These are phyloP conservation scores for Trissolcus japonicus DNA, from an alignment of 2,888 invertebrate genomes.

Conservation along the genomic window DNA sequence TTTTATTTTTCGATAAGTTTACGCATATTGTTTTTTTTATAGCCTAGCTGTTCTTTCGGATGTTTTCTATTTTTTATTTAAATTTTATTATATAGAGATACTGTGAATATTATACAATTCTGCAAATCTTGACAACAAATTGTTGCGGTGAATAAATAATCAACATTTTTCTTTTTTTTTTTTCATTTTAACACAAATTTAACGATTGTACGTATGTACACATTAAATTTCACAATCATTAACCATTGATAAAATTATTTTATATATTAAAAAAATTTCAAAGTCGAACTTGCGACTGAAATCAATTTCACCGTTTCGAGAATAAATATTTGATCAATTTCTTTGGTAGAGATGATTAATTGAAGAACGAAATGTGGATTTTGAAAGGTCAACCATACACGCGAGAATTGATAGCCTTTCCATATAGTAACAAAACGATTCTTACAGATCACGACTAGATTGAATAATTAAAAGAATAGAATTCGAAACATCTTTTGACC, in stretches of 20 bases:
- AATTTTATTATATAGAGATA: not conserved
- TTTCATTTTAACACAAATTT: slow-evolving; percentile 6
- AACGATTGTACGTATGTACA: slow-evolving; percentile 24
- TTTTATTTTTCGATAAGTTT: too few species aligned
- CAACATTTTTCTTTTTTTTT: slow-evolving; percentile 5
- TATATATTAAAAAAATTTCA: not conserved
- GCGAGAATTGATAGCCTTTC: not conserved
- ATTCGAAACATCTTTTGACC: not conserved
- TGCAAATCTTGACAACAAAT: too few species aligned
- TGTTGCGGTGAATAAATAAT: slow-evolving; percentile 8
- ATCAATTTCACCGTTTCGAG: not conserved
- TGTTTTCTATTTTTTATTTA: not conserved
- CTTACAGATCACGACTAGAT: slow-evolving; percentile 33
- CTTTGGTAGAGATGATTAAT: slow-evolving; percentile 38
- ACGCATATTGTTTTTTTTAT: too few species aligned
- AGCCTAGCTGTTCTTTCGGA: too few species aligned
- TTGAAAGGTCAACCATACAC: slow-evolving; percentile 6
- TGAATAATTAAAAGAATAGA: slow-evolving; percentile 13
- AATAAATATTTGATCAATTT: slow-evolving; percentile 29
- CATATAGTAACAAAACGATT: slow-evolving; percentile 12
- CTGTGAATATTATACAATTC: not conserved
- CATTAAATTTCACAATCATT: slow-evolving; percentile 17
- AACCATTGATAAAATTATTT: slow-evolving; percentile 24
- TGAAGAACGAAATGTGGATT: slow-evolving; percentile 16
- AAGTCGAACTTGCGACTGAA: not conserved